Conservation (phyloP, 1,140 invertebrate species). For the Laodelphax striatellus region DNA sequence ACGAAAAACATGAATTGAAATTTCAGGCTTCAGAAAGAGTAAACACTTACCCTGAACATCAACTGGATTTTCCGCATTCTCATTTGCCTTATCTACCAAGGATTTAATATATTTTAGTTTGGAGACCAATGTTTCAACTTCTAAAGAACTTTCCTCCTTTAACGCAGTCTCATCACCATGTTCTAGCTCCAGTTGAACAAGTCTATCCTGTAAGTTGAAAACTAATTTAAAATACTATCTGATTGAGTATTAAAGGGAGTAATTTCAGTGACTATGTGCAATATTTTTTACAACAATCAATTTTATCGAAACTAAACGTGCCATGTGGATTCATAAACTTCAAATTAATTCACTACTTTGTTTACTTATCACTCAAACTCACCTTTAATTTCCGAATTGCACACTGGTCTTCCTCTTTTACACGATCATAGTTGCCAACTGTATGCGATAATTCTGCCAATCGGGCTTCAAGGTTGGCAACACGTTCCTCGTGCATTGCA, state of each 20-base stretch:
- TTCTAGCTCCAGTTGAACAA: conserved; percentile 31
- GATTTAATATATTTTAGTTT: conserved; percentile 31
- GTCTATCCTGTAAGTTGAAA: conserved; percentile 21
- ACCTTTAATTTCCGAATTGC: conserved; percentile 57
- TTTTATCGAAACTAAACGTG: too few relatives aligned
- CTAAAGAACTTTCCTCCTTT: conserved; percentile 16
- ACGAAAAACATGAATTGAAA: too few relatives aligned
- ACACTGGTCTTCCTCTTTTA: conserved; percentile 58
- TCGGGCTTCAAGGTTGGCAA: conserved; percentile 61
- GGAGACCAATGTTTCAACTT: conserved; percentile 24
- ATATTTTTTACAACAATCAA: too few relatives aligned
- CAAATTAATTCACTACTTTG: too few relatives aligned
- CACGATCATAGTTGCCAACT: conserved; percentile 64
- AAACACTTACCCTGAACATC: conserved; percentile 30
- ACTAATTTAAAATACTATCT: too few relatives aligned
- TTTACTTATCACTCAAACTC: not conserved
- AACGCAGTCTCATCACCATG: conserved; percentile 13
- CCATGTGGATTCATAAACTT: too few relatives aligned
- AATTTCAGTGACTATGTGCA: too few relatives aligned
- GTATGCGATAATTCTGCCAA: conserved; percentile 68
- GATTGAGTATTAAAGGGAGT: too few relatives aligned
- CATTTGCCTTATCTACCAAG: conserved; percentile 28
- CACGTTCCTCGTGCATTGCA: conserved; percentile 58
- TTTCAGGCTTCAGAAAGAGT: too few relatives aligned
- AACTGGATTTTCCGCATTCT: conserved; percentile 31